Conservation (phyloP, 2,113 vertebrate genomes). For the Porphyrio hochstetteri region DNA sequence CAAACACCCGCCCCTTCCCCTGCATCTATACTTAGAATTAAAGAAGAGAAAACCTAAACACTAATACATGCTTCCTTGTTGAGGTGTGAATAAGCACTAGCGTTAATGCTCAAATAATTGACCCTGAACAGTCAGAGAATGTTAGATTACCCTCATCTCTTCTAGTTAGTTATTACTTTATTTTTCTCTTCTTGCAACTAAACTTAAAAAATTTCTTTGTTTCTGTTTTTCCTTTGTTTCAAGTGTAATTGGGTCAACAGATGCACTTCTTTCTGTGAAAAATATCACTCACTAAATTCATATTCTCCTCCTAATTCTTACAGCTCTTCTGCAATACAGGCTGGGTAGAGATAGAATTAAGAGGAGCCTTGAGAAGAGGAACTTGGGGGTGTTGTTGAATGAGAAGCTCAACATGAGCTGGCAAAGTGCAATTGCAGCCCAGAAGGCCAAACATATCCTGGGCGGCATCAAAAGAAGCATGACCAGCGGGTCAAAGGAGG, state of each 20-base stretch:
- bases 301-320: neutral
- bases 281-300: neutral
- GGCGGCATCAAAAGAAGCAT: too few species aligned
- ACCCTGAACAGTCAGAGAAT: neutral
- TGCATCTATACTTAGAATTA: neutral
- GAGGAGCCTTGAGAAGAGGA: too few species aligned
- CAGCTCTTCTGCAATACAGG: neutral
- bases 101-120: neutral
- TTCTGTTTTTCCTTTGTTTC: neutral
- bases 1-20: fast-evolving
- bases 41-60: neutral
- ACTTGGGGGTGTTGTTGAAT: too few species aligned
- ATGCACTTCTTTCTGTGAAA: neutral
- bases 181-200: neutral
- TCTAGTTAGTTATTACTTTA: neutral
- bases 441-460: too few species aligned
- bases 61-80: neutral
- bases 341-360: too few species aligned
- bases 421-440: too few species aligned
- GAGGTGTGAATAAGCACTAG: neutral
- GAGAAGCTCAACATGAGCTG: too few species aligned
- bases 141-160: neutral
- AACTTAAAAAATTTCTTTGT: neutral
- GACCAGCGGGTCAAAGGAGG: too few species aligned
- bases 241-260: neutral